Conservation (phyloP, 2,113 vertebrate genomes). For the Etheostoma spectabile region DNA sequence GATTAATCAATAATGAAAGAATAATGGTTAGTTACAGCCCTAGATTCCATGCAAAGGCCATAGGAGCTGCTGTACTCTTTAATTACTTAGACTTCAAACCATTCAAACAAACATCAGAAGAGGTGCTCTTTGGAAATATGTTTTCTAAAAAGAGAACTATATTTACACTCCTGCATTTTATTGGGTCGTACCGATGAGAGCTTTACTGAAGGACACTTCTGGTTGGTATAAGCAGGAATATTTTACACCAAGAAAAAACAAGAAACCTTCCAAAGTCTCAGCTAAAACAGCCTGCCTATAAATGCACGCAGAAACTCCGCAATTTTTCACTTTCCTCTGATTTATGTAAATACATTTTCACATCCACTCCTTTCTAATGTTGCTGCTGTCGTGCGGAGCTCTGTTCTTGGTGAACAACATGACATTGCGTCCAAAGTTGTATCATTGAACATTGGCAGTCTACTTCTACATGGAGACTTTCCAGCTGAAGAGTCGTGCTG, state of each 20-base stretch:
- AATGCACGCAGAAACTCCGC: constrained; percentile 32
- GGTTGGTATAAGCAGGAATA: background rate
- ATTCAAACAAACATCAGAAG: constrained; percentile 18
- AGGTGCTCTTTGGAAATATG: constrained; percentile 26
- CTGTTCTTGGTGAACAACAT: background rate
- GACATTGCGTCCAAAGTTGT: constrained; percentile 6
- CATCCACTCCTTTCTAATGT: constrained; percentile 10
- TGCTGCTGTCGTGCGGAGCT: background rate
- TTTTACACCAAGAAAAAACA: constrained; percentile 33
- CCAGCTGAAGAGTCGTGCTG: constrained; percentile 22
- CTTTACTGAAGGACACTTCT: background rate
- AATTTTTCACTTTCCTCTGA: constrained; percentile 15
- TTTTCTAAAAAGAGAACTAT: constrained; percentile 24
- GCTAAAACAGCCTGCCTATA: constrained; percentile 20
- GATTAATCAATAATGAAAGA: too few relatives aligned
- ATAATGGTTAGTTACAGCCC: too few relatives aligned
- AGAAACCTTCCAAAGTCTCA: background rate
- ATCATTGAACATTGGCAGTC: background rate
- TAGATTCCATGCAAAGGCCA: background rate
- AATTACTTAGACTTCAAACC: constrained; percentile 34
- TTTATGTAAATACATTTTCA: constrained; percentile 51
- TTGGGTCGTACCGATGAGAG: constrained; percentile 23
- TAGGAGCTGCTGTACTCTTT: constrained; percentile 7
- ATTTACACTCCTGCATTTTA: constrained; percentile 22
- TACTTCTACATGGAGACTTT: constrained; percentile 31